Evolutionary conservation across 2,113 vertebrate genomes (phyloP).

Genomic region (Emydocephalus ijimae): DNA sequence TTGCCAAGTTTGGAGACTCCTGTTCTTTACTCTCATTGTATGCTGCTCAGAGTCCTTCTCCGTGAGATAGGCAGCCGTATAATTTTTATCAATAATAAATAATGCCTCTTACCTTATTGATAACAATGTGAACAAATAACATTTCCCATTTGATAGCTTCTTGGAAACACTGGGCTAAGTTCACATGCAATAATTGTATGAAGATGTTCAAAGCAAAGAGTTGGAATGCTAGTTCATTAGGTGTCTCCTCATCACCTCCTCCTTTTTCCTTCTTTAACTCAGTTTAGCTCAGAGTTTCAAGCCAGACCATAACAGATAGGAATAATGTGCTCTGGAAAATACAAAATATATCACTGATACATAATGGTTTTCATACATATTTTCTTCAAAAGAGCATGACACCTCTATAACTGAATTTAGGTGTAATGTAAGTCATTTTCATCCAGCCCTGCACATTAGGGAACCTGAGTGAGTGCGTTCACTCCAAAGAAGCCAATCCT

Average conservation of each 20-base stretch:
- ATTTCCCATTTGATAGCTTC: background rate
- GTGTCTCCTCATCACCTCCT: background rate
- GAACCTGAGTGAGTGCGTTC: background rate
- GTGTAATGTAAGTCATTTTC: background rate
- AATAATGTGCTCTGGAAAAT: background rate
- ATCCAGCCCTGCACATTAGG: background rate
- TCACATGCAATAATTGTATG: background rate
- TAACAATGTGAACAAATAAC: constrained; percentile 34
- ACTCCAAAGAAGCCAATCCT: background rate
- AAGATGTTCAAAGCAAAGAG: background rate
- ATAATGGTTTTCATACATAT: background rate
- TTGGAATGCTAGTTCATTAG: background rate
- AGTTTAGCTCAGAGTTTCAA: background rate
- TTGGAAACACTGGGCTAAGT: constrained; percentile 2
- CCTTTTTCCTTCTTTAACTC: background rate
- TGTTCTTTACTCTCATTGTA: no score
- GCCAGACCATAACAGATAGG: background rate
- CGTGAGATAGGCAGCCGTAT: no score
- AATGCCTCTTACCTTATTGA: background rate
- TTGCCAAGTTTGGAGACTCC: no score
- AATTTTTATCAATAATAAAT: no score
- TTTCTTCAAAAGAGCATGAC: background rate
- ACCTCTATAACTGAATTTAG: background rate
- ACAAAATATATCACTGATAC: background rate
- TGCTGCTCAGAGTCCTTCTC: no score